These are phyloP conservation scores for Argopecten irradians DNA, from an alignment of 1,140 invertebrate species.

Conservation along the genomic window DNA sequence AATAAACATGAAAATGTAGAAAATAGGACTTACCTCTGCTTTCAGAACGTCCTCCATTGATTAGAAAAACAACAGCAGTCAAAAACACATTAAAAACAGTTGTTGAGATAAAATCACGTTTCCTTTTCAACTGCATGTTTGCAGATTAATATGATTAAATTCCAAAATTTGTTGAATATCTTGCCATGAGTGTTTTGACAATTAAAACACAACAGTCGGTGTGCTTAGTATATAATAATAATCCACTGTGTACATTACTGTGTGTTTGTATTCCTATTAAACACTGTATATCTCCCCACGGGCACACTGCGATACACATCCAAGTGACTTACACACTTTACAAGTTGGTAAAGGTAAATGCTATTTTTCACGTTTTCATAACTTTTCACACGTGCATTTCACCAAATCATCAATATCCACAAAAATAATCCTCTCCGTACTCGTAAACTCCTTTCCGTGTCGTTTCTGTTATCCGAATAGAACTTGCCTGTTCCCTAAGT, in stretches of 20 bases:
- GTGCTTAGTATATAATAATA: neutral
- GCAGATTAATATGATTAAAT: neutral
- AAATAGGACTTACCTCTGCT: neutral
- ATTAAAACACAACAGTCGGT: slow-evolving; percentile 18
- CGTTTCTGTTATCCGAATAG: neutral
- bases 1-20: neutral
- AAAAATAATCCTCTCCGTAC: neutral
- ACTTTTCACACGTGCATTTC: neutral
- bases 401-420: slow-evolving; percentile 1
- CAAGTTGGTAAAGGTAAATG: slow-evolving; percentile 9
- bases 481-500: neutral
- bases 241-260: neutral
- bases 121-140: slow-evolving; percentile 22
- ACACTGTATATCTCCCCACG: neutral
- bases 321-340: neutral
- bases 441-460: neutral
- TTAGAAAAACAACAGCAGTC: slow-evolving; percentile 11
- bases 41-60: slow-evolving; percentile 7
- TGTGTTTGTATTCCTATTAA: neutral
- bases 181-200: neutral
- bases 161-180: neutral
- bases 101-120: neutral
- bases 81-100: slow-evolving; percentile 14
- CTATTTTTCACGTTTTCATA: slow-evolving; percentile 23
- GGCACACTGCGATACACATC: slow-evolving; percentile 14